Base-by-base conservation (phyloP, 2,888 invertebrate species). In the Lasioglossum malachurum region DNA sequence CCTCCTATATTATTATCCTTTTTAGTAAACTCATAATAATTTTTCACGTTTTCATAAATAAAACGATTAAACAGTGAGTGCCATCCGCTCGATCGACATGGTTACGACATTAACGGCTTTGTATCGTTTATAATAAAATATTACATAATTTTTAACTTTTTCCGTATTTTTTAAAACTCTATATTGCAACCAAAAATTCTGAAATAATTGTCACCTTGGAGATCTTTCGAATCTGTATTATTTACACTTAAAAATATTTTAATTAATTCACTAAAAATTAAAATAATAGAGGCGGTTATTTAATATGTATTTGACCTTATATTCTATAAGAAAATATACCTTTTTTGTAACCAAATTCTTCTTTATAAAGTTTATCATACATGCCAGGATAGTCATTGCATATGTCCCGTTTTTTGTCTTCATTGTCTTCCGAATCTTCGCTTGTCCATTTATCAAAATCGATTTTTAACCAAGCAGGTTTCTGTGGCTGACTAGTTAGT, bases 371-470 rank as follows among this genome's bases (percentile, higher is more conserved):
- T 92, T 96, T 96, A 77, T 97, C 97, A 91, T 97, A 98, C 95
- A 98, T 96, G 83, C 97, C 97, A 0, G 98, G 97, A 94, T 98
- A 98, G 95, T 98, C 98, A 86, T 96, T 96, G 95, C 97, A 96
- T 19, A 98, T 96, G 94, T 98, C 97, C 69, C 97, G 96, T 27
- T 96, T 96, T 91, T 96, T 94, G 5, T 95, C 96, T 64, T 96
- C 97, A 71, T 97, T 97, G 71, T 95, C 96, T 67, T 97, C 97
- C 23, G 96, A 96, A 89, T 98, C 98, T 92, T 98, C 98, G 5
- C 97, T 97, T 92, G 97, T 97, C 98, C 99, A 98, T 81, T 98
- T 97, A 95, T 99, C 98, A 96, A 99, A 99, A 96, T 99, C 99
- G 90, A 99, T 97, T 97, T 98, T 98, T 7, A 99, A 95, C 99